Percentiles rank a stretch among this genome's conserved stretches.
phyloP scores from a whole-genome alignment of 2,113 vertebrate genomes.

The Nansenia antarctica region DNA sequence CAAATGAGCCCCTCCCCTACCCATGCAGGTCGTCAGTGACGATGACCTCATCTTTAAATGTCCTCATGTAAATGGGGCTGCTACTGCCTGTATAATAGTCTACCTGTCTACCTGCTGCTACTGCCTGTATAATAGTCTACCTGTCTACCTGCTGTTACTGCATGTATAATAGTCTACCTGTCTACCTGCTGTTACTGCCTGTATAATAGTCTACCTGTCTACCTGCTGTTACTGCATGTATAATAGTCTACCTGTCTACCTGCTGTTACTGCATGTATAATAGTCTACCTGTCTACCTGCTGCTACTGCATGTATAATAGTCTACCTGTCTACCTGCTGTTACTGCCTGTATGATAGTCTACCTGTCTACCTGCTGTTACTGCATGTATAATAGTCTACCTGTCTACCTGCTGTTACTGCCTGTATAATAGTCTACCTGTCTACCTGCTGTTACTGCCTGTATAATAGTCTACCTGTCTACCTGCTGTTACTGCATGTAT shows the following conservation, averaged over 20 bases:
- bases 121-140: not conserved
- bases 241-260: not conserved
- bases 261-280: not conserved
- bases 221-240: not conserved
- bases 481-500: not conserved
- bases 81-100: not conserved
- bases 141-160: no score
- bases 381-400: not conserved
- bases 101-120: not conserved
- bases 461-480: not conserved
- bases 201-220: not conserved
- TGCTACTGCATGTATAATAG: not conserved
- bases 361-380: not conserved
- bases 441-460: no score
- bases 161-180: not conserved
- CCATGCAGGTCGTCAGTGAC: slow-evolving; percentile 37
- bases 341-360: not conserved
- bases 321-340: not conserved
- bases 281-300: not conserved
- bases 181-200: not conserved
- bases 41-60: slow-evolving; percentile 48
- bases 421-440: not conserved
- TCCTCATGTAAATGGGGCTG: slow-evolving; percentile 9
- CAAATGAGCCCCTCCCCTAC: slow-evolving; percentile 53
- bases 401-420: not conserved